Base-by-base conservation (phyloP, 1,140 invertebrate genomes). In the Uloborus diversus region DNA sequence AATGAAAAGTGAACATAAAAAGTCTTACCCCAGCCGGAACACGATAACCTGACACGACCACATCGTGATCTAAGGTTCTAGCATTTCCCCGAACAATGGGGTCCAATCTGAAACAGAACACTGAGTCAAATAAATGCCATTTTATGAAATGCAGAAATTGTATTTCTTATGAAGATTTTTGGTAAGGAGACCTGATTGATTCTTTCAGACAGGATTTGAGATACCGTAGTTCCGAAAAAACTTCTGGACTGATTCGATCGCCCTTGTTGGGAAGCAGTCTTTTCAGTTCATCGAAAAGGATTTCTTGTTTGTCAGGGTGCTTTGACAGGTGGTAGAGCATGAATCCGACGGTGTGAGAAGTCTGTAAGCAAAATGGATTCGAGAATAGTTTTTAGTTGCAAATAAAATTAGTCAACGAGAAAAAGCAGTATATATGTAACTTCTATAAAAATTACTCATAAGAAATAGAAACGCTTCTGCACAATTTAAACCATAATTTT, bases 271-370 rank as follows among this genome's bases (percentile, higher is more conserved):
- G 76, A 42, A 69, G 62, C 30, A 84, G 30, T 59, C 81, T 73
- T 51, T 83, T 81, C 5, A 88, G 85, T 84, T 89, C 88, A 27
- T 86, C 64, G 17, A 84, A 82, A 4, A 89, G 35, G 68, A 83
- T 81, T 20, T 86, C 83, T 69, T 89, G 89, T 23, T 83, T 75
- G 4, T 86, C 84, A 25, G 85, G 85, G 71, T 89, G 82, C 14
- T 82, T 83, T 0, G 88, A 87, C 30, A 90, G 84, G 47, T 84
- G 82, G 80, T 88, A 88, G 0, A 86, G 56, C 4, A 84, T 81
- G 65, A 85, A 87, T 4, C 84, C 84, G 13, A 89, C 79, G 4
- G 87, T 83, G 33, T 85, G 85, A 1, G 88, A 85, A 4, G 88
- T 89, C 33, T 84, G 79, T 7, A 69, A 79, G 20, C 4, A 70